Evolutionary conservation across 2,888 invertebrate genomes (phyloP), one percentile per base, ranked within the genome.

Genomic region (Xanthostigma xanthostigma): DNA sequence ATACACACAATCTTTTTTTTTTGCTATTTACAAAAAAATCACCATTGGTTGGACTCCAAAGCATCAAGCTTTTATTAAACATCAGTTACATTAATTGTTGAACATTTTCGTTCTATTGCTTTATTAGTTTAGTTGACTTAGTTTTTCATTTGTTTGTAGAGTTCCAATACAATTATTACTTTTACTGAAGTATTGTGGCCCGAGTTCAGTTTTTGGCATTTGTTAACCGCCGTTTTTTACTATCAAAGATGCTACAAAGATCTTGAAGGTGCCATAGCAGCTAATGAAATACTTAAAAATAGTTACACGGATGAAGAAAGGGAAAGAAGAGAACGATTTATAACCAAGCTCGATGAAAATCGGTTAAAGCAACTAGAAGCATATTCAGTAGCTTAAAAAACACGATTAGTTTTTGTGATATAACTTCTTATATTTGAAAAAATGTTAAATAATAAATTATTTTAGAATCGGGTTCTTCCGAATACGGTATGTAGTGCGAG

Each of bases 131-230:
- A 17, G 17, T 27, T 27, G 6, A 6, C 6, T 27, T 27, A 27
- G 6, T 27, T 27, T 52, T 53, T 46, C 36, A 41, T 56, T 49
- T 53, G 49, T 53, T 68, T 67, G 49, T 66, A 92, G 86, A 75
- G 82, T 51, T 75, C 82, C 37, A 78, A 81, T 59, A 80, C 89
- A 8, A 83, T 87, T 42, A 65, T 98, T 38, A 86, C 88, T 62
- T 98, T 97, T 67, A 80, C 88, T 1, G 76, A 86, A 53, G 87
- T 89, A 0, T 68, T 97, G 36, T 99, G 98, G 98, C 98, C 98
- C 2, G 95, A 95, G 62, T 93, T 97, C 62, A 81, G 79, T 41
- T 77, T 93, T 51, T 96, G 93, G 92, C 85, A 95, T 67, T 76
- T 98, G 45, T 69, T 95, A 54, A 76, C 74, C 14, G 89, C 88